A percentile compares a stretch with the other conserved stretches of the same genome.
Evolutionary conservation across 2,797 vertebrate genomes (phyloP).

Genomic region (Eidolon dupreanum): DNA sequence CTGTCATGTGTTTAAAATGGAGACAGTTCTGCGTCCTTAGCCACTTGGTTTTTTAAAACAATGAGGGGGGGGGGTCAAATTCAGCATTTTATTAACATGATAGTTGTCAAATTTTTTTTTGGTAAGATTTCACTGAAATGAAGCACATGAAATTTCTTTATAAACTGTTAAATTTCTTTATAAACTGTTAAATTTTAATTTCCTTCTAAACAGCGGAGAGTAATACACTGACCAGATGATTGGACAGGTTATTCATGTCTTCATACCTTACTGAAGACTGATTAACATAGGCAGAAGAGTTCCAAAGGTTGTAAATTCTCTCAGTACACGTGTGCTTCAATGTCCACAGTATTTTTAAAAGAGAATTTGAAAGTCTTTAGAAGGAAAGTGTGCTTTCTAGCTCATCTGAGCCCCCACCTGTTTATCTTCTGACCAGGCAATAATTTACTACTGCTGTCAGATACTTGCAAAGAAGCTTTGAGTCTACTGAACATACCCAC

Average conservation of each 20-base stretch:
- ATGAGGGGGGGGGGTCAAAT: too few relatives aligned
- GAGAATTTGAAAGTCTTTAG: neutral
- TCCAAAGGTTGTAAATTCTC: neutral
- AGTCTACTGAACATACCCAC: neutral
- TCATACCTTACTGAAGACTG: neutral
- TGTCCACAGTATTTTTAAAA: neutral
- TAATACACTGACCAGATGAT: neutral
- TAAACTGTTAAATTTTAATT: neutral
- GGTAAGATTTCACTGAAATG: neutral
- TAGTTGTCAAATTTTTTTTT: neutral
- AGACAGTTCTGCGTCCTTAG: neutral
- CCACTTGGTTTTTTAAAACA: neutral
- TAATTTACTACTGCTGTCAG: neutral
- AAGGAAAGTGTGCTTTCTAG: neutral
- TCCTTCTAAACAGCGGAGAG: neutral
- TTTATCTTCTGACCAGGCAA: neutral
- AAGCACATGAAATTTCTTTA: slow-evolving; percentile 1
- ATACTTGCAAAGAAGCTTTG: neutral
- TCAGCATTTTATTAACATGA: too few relatives aligned
- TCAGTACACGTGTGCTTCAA: neutral
- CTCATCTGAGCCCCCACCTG: neutral
- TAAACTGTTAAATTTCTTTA: neutral
- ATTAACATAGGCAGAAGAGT: neutral
- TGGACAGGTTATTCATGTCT: neutral
- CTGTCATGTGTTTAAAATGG: neutral